Evolutionary conservation across 30 jellyfish, hydroid and myxozoan species (phyloP).

Genomic region (Haliclystus octoradiatus): DNA sequence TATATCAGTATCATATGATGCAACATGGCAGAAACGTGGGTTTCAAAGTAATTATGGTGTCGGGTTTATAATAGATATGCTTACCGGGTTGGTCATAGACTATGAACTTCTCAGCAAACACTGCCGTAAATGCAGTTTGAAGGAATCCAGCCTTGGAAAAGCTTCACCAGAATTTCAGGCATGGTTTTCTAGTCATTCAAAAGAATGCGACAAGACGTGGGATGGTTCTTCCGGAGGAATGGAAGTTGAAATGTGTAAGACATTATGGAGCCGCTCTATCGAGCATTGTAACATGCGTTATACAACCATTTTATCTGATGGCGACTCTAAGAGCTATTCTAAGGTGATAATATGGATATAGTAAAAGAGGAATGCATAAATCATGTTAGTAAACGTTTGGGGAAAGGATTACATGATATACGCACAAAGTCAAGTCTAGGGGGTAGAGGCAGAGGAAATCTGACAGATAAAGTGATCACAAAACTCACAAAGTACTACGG

Average conservation of each 20-base stretch:
- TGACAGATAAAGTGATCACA: too few relatives aligned
- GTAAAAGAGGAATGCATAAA: too few relatives aligned
- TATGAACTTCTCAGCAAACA: conserved; percentile 12
- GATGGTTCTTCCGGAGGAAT: conserved; percentile 15
- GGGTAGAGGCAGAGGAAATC: too few relatives aligned
- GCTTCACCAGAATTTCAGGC: conserved; percentile 3
- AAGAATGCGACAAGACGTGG: conserved; percentile 1
- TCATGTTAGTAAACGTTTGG: too few relatives aligned
- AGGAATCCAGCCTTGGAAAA: conserved; percentile 4
- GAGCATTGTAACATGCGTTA: conserved; percentile 10
- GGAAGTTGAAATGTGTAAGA: conserved; percentile 23
- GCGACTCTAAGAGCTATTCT: too few relatives aligned
- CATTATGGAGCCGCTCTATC: conserved; percentile 13
- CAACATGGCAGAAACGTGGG: conserved; percentile 37
- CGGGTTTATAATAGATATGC: conserved; percentile 21
- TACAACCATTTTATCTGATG: too few relatives aligned
- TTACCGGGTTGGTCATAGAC: conserved; percentile 40
- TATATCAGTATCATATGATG: conserved; percentile 27
- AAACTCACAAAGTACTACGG: too few relatives aligned
- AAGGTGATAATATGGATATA: too few relatives aligned
- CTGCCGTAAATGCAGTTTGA: conserved; percentile 20
- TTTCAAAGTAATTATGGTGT: conserved; percentile 26
- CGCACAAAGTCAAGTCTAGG: too few relatives aligned
- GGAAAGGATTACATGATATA: too few relatives aligned
- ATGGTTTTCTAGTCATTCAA: conserved; percentile 5